Conservation (phyloP, 1,140 invertebrate genomes). For the Atta colombica region DNA sequence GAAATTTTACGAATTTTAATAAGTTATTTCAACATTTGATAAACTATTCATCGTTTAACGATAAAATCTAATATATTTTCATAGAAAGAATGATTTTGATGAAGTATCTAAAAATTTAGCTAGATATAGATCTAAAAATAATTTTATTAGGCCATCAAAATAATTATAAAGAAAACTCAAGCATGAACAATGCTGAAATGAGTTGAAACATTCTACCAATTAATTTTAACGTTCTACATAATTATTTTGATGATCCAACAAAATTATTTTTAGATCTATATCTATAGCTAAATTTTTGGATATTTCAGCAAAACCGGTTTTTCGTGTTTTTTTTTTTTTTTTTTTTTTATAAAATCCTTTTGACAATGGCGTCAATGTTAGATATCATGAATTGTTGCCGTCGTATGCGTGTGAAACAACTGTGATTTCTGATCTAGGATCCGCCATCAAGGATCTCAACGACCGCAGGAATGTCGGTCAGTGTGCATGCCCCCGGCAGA, state of each 20-base stretch:
- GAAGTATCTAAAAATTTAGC: too few relatives aligned
- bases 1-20: background rate
- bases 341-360: background rate
- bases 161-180: too few relatives aligned
- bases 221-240: too few relatives aligned
- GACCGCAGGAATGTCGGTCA: constrained; percentile 80
- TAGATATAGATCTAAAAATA: too few relatives aligned
- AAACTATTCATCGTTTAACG: background rate
- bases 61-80: background rate
- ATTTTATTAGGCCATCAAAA: too few relatives aligned
- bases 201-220: too few relatives aligned
- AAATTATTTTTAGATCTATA: too few relatives aligned
- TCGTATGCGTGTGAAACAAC: background rate
- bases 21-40: background rate
- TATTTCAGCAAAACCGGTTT: too few relatives aligned
- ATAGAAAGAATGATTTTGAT: too few relatives aligned
- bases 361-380: background rate
- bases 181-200: too few relatives aligned
- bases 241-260: too few relatives aligned
- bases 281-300: too few relatives aligned
- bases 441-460: constrained; percentile 62
- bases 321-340: background rate
- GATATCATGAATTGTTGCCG: background rate
- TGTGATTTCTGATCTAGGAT: constrained; percentile 44
- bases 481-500: constrained; percentile 57